These are phyloP conservation scores for Agrypnia vestita DNA, from an alignment of 1,140 invertebrate genomes.

Conservation along the genomic window DNA sequence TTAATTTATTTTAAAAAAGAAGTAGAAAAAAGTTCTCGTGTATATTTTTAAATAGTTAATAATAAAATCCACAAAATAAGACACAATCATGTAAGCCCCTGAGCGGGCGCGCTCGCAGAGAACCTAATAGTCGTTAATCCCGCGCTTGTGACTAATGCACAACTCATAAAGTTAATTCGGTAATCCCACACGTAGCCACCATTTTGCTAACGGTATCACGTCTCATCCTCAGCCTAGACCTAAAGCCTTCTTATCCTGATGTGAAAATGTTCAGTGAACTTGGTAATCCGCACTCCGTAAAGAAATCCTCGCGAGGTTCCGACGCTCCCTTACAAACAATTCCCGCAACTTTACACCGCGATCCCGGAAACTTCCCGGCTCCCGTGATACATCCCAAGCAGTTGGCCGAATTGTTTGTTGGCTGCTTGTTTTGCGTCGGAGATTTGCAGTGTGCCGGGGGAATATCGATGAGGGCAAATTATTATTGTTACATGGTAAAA, in stretches of 20 bases:
- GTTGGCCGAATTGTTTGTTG: constrained; percentile 28
- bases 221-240: constrained; percentile 23
- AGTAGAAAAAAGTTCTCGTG: too few relatives aligned
- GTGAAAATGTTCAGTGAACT: constrained; percentile 45
- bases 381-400: constrained; percentile 24
- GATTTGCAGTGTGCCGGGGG: constrained; percentile 4
- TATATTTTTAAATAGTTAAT: too few relatives aligned
- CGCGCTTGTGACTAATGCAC: constrained; percentile 34
- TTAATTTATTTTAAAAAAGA: too few relatives aligned
- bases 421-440: constrained; percentile 8
- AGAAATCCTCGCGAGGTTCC: constrained; percentile 38
- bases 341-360: constrained; percentile 34
- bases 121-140: constrained; percentile 31
- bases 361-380: constrained; percentile 24
- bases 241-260: constrained; percentile 43
- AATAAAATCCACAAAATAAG: too few relatives aligned
- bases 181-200: constrained; percentile 39
- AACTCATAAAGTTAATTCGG: constrained; percentile 42
- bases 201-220: constrained; percentile 38
- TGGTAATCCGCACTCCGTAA: constrained; percentile 40
- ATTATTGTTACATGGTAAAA: too few relatives aligned
- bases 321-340: constrained; percentile 40
- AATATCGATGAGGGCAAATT: neutral
- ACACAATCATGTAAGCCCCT: too few relatives aligned
- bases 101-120: neutral